Evolutionary conservation across 2,888 invertebrate species (phyloP), one percentile per base, ranked within the genome.

Genomic region (Eilema sororculum): DNA sequence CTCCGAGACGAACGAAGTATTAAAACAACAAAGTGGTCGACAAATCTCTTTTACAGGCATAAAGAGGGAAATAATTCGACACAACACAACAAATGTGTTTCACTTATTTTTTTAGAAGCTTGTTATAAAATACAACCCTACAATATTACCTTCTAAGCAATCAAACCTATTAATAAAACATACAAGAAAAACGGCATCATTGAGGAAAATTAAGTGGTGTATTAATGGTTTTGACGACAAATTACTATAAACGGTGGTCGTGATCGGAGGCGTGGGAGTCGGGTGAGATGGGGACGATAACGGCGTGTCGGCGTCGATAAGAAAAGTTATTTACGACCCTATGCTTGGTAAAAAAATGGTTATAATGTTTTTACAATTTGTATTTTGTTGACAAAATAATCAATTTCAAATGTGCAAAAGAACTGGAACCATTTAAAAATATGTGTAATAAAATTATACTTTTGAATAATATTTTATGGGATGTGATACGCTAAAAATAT

Each of bases 21-120:
- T 94, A 95, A 94, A 95, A 95, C 94, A 94, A 95, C 95, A 94
- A 94, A 95, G 94, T 93, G 93, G 92, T 92, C 89, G 92, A 91
- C 91, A 91, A 92, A 93, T 92, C 90, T 87, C 89, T 88, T 90
- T 90, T 71, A 88, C 86, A 87, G 86, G 87, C 89, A 89, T 91
- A 90, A 92, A 93, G 89, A 88, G 90, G 91, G 89, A 89, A 91
- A 93, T 94, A 93, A 93, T 93, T 90, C 88, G 87, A 88, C 90
- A 88, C 81, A 82, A 90, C 87, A 85, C n/a, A 90, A 89, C 90
- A 88, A 88, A 92, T 90, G 86, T 89, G 88, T 89, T 89, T 87
- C 87, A 72, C 71, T 72, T 85, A 86, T 85, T 86, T 80, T 86
- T 85, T 87, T 90, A 90, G 89, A 86, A 73, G 52, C 64, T 63